These are phyloP conservation scores for Centropus unirufus DNA, from an alignment of 2,113 vertebrate genomes.

Conservation along the genomic window DNA sequence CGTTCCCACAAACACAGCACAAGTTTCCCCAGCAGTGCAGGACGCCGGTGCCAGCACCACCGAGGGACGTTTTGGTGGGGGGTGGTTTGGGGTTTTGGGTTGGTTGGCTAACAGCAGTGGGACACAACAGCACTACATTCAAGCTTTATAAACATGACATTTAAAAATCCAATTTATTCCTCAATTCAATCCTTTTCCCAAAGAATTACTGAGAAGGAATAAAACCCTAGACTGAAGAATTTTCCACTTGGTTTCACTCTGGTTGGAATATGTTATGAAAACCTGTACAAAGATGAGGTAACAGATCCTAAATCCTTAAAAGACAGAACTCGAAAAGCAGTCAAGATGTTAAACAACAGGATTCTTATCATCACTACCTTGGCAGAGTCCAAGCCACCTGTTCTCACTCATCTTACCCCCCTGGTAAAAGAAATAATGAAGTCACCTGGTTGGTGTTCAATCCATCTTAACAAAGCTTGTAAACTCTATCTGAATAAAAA, in stretches of 20 bases:
- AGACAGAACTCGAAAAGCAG: neutral
- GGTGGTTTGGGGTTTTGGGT: neutral
- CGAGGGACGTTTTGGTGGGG: neutral
- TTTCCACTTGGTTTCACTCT: neutral
- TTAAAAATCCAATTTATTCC: neutral
- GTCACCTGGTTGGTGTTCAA: neutral
- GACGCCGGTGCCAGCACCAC: neutral
- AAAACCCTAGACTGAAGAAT: neutral
- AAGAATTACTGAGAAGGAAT: neutral
- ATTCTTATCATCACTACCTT: neutral
- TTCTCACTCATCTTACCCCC: neutral
- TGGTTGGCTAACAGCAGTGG: neutral
- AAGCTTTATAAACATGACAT: neutral
- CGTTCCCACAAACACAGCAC: neutral
- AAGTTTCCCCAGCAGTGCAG: neutral
- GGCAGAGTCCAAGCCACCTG: neutral
- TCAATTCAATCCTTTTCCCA: neutral
- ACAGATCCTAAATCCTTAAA: neutral
- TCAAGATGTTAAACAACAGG: neutral
- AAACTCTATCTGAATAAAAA: neutral
- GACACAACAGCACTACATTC: neutral
- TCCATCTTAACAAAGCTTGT: neutral
- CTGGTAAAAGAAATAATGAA: neutral
- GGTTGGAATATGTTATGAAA: neutral
- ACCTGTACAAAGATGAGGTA: neutral